These are phyloP conservation scores for Agrotis ipsilon DNA, from an alignment of 2,888 invertebrate genomes.

Conservation along the genomic window DNA sequence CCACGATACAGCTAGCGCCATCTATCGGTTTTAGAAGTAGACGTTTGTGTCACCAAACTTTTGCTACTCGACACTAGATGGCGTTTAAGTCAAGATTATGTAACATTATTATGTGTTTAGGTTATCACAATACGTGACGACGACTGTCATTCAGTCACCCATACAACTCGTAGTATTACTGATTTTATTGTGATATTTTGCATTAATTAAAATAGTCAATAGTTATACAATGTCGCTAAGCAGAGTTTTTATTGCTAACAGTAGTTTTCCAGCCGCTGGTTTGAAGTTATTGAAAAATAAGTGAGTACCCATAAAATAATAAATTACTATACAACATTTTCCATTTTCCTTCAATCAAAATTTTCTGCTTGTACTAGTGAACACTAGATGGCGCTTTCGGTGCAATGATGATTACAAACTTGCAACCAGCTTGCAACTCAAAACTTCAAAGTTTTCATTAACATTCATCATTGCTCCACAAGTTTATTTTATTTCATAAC, in stretches of 20 bases:
- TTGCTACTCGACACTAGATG: conserved; percentile 62
- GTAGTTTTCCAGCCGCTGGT: conserved; percentile 78
- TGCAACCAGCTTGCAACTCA: not conserved
- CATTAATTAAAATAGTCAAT: conserved; percentile 1
- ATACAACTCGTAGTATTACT: not conserved
- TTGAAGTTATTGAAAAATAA: conserved; percentile 79
- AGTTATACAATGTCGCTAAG: conserved; percentile 75
- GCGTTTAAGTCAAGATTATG: conserved; percentile 20
- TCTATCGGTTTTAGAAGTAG: not conserved
- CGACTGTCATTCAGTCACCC: not conserved
- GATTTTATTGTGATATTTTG: not conserved
- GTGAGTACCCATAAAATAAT: conserved; percentile 71
- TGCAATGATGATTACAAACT: not conserved
- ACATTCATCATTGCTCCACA: not conserved
- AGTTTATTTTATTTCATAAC: not conserved
- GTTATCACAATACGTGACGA: not conserved
- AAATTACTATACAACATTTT: not conserved
- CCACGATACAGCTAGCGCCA: conserved; percentile 18
- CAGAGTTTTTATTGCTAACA: conserved; percentile 81
- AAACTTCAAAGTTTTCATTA: not conserved
- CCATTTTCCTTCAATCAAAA: not conserved
- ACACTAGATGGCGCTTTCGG: conserved; percentile 24
- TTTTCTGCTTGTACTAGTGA: not conserved
- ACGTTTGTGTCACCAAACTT: not conserved
- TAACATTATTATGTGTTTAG: conserved; percentile 8